phyloP scores from a whole-genome alignment of 2,113 vertebrate species.

The Leucopsar rothschildi region DNA sequence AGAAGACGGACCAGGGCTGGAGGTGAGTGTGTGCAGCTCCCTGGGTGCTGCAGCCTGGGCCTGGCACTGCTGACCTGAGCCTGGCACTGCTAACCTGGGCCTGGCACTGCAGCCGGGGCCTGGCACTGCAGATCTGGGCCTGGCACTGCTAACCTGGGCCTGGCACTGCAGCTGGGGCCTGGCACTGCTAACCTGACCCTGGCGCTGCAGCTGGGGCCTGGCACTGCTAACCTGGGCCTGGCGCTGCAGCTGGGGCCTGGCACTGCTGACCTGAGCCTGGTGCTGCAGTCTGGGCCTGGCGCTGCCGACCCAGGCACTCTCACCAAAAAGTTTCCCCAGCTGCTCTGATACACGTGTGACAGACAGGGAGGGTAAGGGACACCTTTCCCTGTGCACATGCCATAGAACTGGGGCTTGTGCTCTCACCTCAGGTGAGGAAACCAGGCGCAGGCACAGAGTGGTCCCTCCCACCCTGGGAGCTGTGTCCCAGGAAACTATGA shows the following conservation, averaged over 20 bases:
- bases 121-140: rapidly evolving
- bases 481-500: background rate
- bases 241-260: rapidly evolving
- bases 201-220: rapidly evolving
- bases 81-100: too few relatives aligned
- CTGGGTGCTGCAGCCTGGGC: rapidly evolving
- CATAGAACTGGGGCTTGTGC: rapidly evolving
- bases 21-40: background rate
- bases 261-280: rapidly evolving
- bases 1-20: constrained; percentile 6
- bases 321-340: rapidly evolving
- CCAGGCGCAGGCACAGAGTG: rapidly evolving
- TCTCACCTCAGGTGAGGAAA: rapidly evolving
- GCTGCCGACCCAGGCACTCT: rapidly evolving
- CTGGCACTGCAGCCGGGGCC: rapidly evolving
- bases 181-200: rapidly evolving
- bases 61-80: too few relatives aligned
- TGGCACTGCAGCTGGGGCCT: background rate
- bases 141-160: rapidly evolving
- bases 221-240: too few relatives aligned
- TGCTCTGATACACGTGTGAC: rapidly evolving
- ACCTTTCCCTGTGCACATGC: rapidly evolving
- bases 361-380: rapidly evolving
- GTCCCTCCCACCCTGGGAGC: background rate
- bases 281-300: rapidly evolving